Percentiles rank a stretch among this genome's conserved stretches.
Evolutionary conservation across 2,888 invertebrate genomes (phyloP).

Genomic region (Mythimna lalbum): DNA sequence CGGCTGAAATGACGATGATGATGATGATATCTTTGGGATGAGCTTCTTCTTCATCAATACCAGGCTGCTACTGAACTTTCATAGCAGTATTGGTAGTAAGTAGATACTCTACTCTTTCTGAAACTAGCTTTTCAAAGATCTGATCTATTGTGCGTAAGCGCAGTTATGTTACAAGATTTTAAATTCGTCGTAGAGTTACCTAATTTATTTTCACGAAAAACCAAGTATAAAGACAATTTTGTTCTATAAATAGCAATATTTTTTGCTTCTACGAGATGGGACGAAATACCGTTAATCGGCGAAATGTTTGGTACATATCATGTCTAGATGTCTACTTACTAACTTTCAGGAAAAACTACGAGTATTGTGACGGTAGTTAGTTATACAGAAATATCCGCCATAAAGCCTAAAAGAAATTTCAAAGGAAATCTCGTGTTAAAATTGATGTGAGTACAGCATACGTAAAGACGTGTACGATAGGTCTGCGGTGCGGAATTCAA

Average conservation of each 20-base stretch:
- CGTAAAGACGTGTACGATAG: slow-evolving; percentile 53
- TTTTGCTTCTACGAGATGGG: too few species aligned
- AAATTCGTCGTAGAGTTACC: not conserved
- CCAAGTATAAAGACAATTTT: not conserved
- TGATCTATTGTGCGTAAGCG: not conserved
- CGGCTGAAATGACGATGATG: too few species aligned
- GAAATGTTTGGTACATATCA: too few species aligned
- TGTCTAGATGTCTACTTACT: too few species aligned
- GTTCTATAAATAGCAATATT: not conserved
- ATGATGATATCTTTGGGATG: not conserved
- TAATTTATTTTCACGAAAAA: not conserved
- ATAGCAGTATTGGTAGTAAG: not conserved
- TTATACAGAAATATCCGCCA: not conserved
- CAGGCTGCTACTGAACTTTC: not conserved
- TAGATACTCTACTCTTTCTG: not conserved
- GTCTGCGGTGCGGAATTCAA: slow-evolving; percentile 77
- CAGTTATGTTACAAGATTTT: too few species aligned
- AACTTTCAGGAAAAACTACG: too few species aligned
- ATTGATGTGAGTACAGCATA: slow-evolving; percentile 55
- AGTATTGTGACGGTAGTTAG: not conserved
- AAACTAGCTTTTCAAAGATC: not conserved
- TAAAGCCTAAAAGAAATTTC: slow-evolving; percentile 15
- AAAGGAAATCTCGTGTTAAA: slow-evolving; percentile 45
- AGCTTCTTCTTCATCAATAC: not conserved
- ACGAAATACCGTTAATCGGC: not conserved